A percentile compares a stretch with the other conserved stretches of the same genome.
phyloP scores from a whole-genome alignment of 1,140 invertebrate genomes.

The Branchinecta lynchi region DNA sequence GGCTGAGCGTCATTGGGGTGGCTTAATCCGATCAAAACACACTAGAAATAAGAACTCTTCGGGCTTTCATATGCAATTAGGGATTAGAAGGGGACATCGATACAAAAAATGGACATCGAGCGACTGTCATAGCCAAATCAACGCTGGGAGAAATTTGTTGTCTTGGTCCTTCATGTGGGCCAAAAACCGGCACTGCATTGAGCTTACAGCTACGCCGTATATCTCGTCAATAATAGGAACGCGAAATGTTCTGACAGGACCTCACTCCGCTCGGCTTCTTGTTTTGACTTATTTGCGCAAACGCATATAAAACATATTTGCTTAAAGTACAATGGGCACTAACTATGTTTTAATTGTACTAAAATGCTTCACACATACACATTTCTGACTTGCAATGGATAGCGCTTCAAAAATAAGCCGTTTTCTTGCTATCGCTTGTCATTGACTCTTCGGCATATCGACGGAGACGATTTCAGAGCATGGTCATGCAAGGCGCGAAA shows the following conservation, averaged over 20 bases:
- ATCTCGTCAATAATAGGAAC: neutral
- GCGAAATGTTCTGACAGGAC: neutral
- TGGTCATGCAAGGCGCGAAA: too few species aligned
- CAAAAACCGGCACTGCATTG: neutral
- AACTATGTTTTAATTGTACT: too few species aligned
- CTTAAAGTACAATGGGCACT: too few species aligned
- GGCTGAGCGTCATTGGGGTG: neutral
- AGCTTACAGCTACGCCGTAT: neutral
- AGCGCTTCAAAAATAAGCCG: too few species aligned
- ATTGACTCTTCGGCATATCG: too few species aligned
- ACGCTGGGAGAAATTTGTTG: neutral
- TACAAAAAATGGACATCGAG: neutral
- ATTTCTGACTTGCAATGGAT: too few species aligned
- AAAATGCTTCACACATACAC: too few species aligned
- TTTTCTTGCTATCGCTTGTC: too few species aligned
- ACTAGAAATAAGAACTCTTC: neutral
- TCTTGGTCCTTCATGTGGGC: neutral
- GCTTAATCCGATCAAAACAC: constrained; percentile 10
- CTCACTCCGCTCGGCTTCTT: too few species aligned
- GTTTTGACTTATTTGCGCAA: too few species aligned
- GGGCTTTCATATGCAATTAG: neutral
- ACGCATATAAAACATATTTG: too few species aligned
- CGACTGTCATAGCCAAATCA: neutral
- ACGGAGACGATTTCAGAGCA: too few species aligned
- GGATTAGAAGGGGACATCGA: neutral